Conservation (phyloP, 2,797 vertebrate genomes). For the Luscinia megarhynchos region DNA sequence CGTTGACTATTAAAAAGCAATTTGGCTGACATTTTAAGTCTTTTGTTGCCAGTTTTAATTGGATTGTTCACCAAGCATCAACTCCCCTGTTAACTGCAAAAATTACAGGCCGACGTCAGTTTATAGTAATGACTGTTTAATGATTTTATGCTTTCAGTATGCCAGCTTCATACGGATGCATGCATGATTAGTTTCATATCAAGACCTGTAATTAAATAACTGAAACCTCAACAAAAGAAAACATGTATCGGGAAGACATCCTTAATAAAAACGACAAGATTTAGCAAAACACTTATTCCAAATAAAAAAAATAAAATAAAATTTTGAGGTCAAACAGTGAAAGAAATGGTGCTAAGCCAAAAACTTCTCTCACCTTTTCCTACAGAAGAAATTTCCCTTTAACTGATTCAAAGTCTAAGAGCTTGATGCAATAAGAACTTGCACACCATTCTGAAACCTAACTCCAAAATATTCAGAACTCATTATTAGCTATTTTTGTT, state of each 20-base stretch:
- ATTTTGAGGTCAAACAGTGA: slow-evolving; percentile 43
- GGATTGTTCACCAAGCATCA: slow-evolving; percentile 87
- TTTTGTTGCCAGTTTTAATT: slow-evolving; percentile 88
- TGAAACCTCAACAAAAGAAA: slow-evolving; percentile 73
- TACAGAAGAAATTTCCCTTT: background rate
- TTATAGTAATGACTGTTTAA: slow-evolving; percentile 84
- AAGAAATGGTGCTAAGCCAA: background rate
- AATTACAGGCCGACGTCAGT: slow-evolving; percentile 81
- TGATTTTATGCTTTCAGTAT: slow-evolving; percentile 80
- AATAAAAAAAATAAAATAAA: slow-evolving; percentile 30
- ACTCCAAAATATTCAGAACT: background rate
- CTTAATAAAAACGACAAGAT: slow-evolving; percentile 63
- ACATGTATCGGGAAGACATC: slow-evolving; percentile 63
- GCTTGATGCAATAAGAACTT: background rate
- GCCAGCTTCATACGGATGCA: slow-evolving; percentile 75
- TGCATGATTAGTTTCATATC: slow-evolving; percentile 82
- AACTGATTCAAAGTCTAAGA: background rate
- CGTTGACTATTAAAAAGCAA: slow-evolving; percentile 87
- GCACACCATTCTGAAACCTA: background rate
- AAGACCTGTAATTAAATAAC: slow-evolving; percentile 83
- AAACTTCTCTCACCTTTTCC: background rate
- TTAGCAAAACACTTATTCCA: slow-evolving; percentile 61
- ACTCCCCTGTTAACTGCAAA: slow-evolving; percentile 84
- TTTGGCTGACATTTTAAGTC: slow-evolving; percentile 87
- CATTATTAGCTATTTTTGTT: slow-evolving; percentile 36